phyloP scores from a whole-genome alignment of 1,140 invertebrate genomes.

The Achroia grisella region DNA sequence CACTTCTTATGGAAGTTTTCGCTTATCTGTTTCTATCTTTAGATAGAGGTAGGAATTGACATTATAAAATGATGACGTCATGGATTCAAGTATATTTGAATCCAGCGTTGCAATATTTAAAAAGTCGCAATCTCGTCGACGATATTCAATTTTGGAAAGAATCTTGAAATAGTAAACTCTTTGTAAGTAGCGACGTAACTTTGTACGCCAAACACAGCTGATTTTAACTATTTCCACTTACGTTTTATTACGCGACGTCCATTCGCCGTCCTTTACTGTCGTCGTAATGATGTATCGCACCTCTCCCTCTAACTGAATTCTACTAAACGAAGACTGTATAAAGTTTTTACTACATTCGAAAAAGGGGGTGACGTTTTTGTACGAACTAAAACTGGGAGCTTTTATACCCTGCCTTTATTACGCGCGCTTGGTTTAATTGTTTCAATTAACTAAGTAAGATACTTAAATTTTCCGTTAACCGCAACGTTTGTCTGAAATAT shows the following conservation, averaged over 20 bases:
- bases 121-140: no score
- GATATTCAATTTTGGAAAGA: no score
- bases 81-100: no score
- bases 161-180: no score
- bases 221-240: slow-evolving; percentile 4
- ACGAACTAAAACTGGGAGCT: slow-evolving; percentile 22
- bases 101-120: no score
- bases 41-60: no score
- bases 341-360: slow-evolving; percentile 21
- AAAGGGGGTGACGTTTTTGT: slow-evolving; percentile 18
- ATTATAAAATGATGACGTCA: no score
- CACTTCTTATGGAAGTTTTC: no score
- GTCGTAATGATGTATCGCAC: not conserved
- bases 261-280: not conserved
- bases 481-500: not conserved
- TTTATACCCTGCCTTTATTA: slow-evolving; percentile 25
- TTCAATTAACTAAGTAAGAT: slow-evolving; percentile 38
- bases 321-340: slow-evolving; percentile 9
- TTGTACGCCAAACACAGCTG: slow-evolving; percentile 4
- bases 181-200: not conserved
- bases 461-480: slow-evolving; percentile 10
- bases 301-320: slow-evolving; percentile 2
- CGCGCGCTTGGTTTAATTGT: slow-evolving; percentile 29
- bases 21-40: no score
- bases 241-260: slow-evolving; percentile 1